phyloP scores from a whole-genome alignment of 2,888 invertebrate species.

The Helleia helle region DNA sequence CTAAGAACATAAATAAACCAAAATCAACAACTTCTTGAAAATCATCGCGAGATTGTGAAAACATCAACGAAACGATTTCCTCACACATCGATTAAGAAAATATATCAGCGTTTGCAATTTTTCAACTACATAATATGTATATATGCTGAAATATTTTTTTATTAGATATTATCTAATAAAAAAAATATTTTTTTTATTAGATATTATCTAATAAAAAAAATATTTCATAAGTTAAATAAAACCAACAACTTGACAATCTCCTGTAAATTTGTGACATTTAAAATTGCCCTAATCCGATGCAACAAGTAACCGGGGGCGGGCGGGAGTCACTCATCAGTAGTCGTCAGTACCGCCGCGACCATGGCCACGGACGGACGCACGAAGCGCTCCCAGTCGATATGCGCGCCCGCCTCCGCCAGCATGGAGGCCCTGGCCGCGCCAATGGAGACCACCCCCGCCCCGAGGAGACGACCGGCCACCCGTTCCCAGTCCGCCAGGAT shows the following conservation, averaged over 20 bases:
- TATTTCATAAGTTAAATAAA: too few relatives aligned
- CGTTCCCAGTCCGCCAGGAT: constrained; percentile 84
- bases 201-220: too few relatives aligned
- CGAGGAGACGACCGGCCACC: constrained; percentile 79
- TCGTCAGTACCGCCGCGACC: constrained; percentile 68
- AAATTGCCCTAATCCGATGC: constrained; percentile 51
- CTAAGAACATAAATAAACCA: too few relatives aligned
- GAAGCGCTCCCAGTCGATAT: constrained; percentile 84
- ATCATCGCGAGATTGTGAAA: too few relatives aligned
- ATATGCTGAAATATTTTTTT: too few relatives aligned
- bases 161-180: too few relatives aligned
- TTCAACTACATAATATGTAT: too few relatives aligned
- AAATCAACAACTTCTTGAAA: too few relatives aligned
- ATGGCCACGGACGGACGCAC: constrained; percentile 78
- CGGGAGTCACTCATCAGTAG: constrained; percentile 26
- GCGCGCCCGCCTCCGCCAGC: constrained; percentile 79
- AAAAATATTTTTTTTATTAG: too few relatives aligned
- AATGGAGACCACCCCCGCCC: constrained; percentile 71
- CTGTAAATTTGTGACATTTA: constrained; percentile 40
- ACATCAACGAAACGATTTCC: too few relatives aligned
- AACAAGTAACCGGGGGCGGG: constrained; percentile 47
- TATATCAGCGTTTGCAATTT: too few relatives aligned
- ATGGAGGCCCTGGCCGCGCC: constrained; percentile 77
- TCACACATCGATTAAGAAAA: too few relatives aligned
- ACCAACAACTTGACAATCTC: not conserved